Base-by-base conservation (phyloP, 2,888 invertebrate genomes). In the Muscina levida region DNA sequence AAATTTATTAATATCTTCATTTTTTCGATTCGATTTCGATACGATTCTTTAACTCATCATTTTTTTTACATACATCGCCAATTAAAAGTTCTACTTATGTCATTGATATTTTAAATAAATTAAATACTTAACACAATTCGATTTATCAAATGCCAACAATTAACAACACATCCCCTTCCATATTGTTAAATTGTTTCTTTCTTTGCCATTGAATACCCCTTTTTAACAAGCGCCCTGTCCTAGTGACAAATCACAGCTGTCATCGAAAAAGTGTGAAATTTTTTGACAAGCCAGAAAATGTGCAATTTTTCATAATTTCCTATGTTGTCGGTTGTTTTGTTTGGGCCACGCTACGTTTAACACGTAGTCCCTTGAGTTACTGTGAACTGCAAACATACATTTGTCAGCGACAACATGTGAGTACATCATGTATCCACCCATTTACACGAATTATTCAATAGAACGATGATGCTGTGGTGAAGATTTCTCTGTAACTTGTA, bases 231-330 rank as follows among this genome's bases (percentile, higher is more conserved):
- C 39, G 37, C 56, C 8, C 4, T 8, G 31, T 8, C 31, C 17
- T 66, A 19, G 46, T 76, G 75, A 79, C 72, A 77, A 80, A 80
- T 80, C 57, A 39, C 74, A 48, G 71, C 57, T 77, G 66, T 67
- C 73, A 26, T 48, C 24, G 31, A 53, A 81, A 77, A 67, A 67
- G 80, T 71, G 22, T 77, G 70, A 73, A 77, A 71, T 73, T 72
- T 62, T 76, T 72, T 72, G 75, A 76, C 72, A 79, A 46, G 26
- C 39, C 72, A 51, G 62, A 79, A 81, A 77, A 71, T 80, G 10
- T 59, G 70, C 73, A 74, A 77, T 77, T 77, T 77, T 67, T 77
- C 67, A 66, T 70, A 74, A 46, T 80, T 70, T 59, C 46, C 48
- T 39, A 8, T 42, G 26, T 10, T 42, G 22, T 42, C 31, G n/a